A percentile compares a stretch with the other conserved stretches of the same genome.
Conservation (phyloP, 2,888 invertebrate species). For the Amblyjoppa fuscipennis region DNA sequence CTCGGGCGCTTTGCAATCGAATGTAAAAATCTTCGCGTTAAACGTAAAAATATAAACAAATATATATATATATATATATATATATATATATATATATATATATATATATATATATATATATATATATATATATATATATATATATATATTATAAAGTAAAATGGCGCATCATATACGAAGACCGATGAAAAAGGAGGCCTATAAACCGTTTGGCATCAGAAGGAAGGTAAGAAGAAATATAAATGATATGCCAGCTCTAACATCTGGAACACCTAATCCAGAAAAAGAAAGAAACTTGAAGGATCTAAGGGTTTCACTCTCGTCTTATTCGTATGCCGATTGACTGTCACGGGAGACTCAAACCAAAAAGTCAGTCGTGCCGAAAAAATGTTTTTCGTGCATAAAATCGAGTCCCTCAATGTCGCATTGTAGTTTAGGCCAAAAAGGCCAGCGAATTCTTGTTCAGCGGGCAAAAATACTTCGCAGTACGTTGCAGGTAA, state of each 20-base stretch:
- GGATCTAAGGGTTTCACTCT: background rate
- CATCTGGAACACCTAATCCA: background rate
- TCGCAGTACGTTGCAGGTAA: too few species aligned
- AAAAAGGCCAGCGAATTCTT: too few species aligned
- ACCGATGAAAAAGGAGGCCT: slow-evolving; percentile 80
- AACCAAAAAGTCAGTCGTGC: too few species aligned
- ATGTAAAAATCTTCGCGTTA: slow-evolving; percentile 22
- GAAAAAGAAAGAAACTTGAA: background rate
- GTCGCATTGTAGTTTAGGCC: too few species aligned
- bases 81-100: background rate
- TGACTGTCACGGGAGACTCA: background rate
- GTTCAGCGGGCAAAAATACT: too few species aligned
- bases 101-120: slow-evolving; percentile 22
- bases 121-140: background rate
- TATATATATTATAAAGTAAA: slow-evolving; percentile 44
- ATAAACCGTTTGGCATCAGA: slow-evolving; percentile 82
- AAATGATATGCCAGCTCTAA: background rate
- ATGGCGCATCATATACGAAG: slow-evolving; percentile 83
- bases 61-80: slow-evolving; percentile 11
- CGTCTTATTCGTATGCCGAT: background rate
- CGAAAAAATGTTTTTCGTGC: too few species aligned
- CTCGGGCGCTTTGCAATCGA: slow-evolving; percentile 47
- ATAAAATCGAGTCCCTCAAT: too few species aligned
- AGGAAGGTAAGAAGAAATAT: slow-evolving; percentile 81
- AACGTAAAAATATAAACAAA: slow-evolving; percentile 14